These are phyloP conservation scores for Callosobruchus maculatus DNA, from an alignment of 2,888 invertebrate genomes.

Conservation along the genomic window DNA sequence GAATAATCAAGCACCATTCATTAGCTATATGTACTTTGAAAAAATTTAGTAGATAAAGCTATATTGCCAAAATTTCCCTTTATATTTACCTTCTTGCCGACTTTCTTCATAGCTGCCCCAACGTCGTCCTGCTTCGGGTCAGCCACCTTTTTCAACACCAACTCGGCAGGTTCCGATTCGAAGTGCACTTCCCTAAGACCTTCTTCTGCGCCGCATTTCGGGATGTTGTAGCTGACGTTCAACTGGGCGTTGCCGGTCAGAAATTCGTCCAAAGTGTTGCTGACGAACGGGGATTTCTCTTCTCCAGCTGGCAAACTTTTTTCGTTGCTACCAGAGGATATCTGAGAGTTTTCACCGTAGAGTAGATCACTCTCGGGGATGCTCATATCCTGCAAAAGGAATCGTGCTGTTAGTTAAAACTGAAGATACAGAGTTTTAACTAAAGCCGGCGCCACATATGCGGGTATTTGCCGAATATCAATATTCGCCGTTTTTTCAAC, in stretches of 20 bases:
- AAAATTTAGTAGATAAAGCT: no score
- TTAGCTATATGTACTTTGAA: no score
- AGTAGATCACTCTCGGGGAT: no score
- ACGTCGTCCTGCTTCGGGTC: conserved; percentile 1
- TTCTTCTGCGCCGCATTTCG: conserved; percentile 41
- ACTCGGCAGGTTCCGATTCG: conserved; percentile 17
- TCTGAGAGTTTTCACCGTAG: conserved; percentile 3
- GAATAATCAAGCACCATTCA: no score
- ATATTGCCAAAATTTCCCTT: no score
- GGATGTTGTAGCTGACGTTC: conserved; percentile 47
- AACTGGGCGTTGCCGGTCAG: conserved; percentile 50
- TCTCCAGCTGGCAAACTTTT: conserved; percentile 2
- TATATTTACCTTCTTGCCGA: neutral
- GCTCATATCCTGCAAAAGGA: no score
- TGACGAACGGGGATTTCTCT: conserved; percentile 48
- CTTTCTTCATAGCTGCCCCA: neutral
- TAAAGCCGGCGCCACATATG: no score
- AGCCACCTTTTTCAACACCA: conserved; percentile 15
- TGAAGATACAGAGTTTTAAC: no score
- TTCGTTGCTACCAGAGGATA: neutral
- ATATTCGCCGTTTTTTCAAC: no score
- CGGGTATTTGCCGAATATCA: no score
- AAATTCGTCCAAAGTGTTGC: conserved; percentile 52
- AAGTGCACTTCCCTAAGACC: conserved; percentile 24
- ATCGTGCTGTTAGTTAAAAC: no score